phyloP scores from a whole-genome alignment of 2,113 vertebrate genomes.

The Brachypodius melanocephalos region DNA sequence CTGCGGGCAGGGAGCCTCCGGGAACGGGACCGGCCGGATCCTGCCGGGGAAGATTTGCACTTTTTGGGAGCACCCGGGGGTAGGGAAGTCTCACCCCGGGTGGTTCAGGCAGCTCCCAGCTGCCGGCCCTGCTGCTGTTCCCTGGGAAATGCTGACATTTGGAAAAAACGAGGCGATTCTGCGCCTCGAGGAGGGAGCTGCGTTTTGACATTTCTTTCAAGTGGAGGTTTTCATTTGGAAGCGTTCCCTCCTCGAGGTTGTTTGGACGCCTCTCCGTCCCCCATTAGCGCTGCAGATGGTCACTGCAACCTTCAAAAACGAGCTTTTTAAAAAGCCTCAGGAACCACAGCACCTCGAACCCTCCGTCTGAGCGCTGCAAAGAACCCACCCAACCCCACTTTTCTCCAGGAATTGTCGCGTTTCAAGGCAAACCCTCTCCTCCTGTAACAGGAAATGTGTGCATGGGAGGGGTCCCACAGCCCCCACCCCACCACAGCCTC shows the following conservation, averaged over 20 bases:
- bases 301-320: fast-evolving
- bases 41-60: not conserved
- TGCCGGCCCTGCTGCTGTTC: not conserved
- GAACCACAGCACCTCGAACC: not conserved
- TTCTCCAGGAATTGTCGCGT: not conserved
- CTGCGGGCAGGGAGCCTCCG: not conserved
- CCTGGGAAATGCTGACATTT: not conserved
- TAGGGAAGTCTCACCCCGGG: not conserved
- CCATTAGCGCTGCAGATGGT: not conserved
- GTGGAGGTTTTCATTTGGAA: not conserved
- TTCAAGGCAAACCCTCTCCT: not conserved
- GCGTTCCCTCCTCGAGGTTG: not conserved
- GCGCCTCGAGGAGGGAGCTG: not conserved
- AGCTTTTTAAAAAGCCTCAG: not conserved
- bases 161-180: not conserved
- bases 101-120: not conserved
- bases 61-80: not conserved
- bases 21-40: not conserved
- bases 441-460: fast-evolving
- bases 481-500: not conserved
- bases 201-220: not conserved
- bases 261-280: not conserved
- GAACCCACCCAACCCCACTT: not conserved
- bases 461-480: not conserved
- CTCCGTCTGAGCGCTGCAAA: fast-evolving